Base-by-base conservation (phyloP, 2,888 invertebrate species). In the Epirrhoe tristata region DNA sequence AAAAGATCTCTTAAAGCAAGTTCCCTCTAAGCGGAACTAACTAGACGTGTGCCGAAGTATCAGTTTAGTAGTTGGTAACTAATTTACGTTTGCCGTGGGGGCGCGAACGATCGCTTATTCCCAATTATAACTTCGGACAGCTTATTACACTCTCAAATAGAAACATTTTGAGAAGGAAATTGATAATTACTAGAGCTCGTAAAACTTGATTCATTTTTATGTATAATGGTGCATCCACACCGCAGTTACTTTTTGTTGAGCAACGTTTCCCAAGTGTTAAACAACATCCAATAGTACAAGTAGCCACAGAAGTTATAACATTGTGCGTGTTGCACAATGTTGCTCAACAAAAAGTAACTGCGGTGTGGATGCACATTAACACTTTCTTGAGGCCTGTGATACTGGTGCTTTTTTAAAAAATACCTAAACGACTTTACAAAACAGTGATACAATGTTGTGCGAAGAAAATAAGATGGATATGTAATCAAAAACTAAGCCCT, bases 41-140 rank as follows among this genome's bases (percentile, higher is more conserved):
- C 80, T 78, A 84, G 82, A 84, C 81, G 77, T 79, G 79, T 81
- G 77, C 77, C 81, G 80, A 86, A 87, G 85, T 88, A 86, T 88
- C 87, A 85, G 83, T 84, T 86, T 80, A 81, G 78, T 81, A 66
- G 64, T 69, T 66, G 63, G 54, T 69, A 69, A 71, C 69, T 69
- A 66, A 64, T 62, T 71, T 64, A 69, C 61, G 69, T 62, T 58
- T 56, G 52, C 53, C 63, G 63, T 16, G 59, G 58, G 60, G 67
- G 67, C 63, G 67, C 66, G 66, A 66, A 69, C 66, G 67, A 64
- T 67, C 67, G 63, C 67, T 67, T 67, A 67, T 67, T 64, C 60
- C 60, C 60, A 67, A 67, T 64, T 67, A 67, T 60, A 67, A 67
- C 67, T 67, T 67, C 53, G 53, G 63, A 64, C 63, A 60, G 58